Evolutionary conservation across 2,888 invertebrate genomes (phyloP), one percentile per base, ranked within the genome.

Genomic region (Eucera pruinosa): DNA sequence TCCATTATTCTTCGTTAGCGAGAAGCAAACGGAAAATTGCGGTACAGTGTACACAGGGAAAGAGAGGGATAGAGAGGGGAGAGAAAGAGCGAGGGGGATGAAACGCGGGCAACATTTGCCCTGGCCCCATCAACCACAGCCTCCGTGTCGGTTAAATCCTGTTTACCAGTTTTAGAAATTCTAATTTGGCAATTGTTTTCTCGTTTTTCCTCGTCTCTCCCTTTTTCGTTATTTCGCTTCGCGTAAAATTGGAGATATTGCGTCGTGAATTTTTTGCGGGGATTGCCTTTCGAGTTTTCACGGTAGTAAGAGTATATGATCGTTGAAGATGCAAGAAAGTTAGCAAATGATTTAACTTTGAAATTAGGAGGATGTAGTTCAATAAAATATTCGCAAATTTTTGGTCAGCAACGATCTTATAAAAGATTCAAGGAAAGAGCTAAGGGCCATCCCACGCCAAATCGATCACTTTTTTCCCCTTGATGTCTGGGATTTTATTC

Each of bases 1-100:
- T 71, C 75, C 69, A 79, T 80, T 80, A 80, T 68, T 79, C 80
- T 80, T 71, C 70, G 78, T 80, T 80, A 80, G 74, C 52, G 67
- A 11, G 67, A 33, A 41, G 75, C 79, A 71, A 71, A 80, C 68
- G 61, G 70, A 71, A 78, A 79, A 79, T 75, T 77, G 71, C 68
- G 67, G 58, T 36, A 23, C 68, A 20, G 55, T 33, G 71, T 67
- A 45, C 30, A 41, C 45, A 11, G 18, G 43, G 15, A 39, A 11
- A 39, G 2, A 39, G 36, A 39, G 36, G 11, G 36, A 2, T 4
- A 2, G 36, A 39, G 36, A 9, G 7, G 11, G 11, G 11, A 11
- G 11, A 9, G 11, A 2, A 25, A 13, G 48, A 33, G 30, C 0
- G 62, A 1, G 3, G 9, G 20, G 57, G 67, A 60, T 72, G 77